phyloP scores from a whole-genome alignment of 1,140 invertebrate species.

The Chionoecetes opilio region DNA sequence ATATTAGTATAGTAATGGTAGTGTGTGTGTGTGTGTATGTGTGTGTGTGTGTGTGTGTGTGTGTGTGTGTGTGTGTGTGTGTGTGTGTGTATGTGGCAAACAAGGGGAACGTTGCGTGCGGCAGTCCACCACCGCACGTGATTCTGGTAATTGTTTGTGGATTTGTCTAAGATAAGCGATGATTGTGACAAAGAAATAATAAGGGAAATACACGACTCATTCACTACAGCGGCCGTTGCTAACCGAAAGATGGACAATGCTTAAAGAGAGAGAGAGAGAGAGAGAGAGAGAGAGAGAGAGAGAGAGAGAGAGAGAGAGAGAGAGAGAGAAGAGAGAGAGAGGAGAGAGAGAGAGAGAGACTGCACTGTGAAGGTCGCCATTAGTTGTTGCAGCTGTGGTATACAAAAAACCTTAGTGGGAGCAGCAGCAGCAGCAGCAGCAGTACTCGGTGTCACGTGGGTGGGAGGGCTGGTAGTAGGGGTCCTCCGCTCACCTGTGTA shows the following conservation, averaged over 20 bases:
- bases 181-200: not conserved
- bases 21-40: not conserved
- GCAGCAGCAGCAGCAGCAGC: no score
- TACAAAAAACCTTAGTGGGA: not conserved
- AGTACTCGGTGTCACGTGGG: not conserved
- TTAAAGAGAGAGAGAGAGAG: not conserved
- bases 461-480: not conserved
- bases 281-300: constrained; percentile 21
- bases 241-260: not conserved
- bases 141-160: not conserved
- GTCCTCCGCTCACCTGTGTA: not conserved
- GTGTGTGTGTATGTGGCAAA: not conserved
- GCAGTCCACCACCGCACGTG: not conserved
- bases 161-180: not conserved
- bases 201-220: not conserved
- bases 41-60: constrained; percentile 8
- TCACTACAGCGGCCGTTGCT: no score
- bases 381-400: not conserved
- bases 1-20: not conserved
- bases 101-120: not conserved
- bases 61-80: constrained; percentile 8
- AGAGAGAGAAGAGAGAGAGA: no score
- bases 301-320: not conserved
- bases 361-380: not conserved
- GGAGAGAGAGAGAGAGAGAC: not conserved